A percentile compares a stretch with the other conserved stretches of the same genome.
These are phyloP conservation scores for Gryon sp. DNA, from an alignment of 1,140 invertebrate species.

Conservation along the genomic window DNA sequence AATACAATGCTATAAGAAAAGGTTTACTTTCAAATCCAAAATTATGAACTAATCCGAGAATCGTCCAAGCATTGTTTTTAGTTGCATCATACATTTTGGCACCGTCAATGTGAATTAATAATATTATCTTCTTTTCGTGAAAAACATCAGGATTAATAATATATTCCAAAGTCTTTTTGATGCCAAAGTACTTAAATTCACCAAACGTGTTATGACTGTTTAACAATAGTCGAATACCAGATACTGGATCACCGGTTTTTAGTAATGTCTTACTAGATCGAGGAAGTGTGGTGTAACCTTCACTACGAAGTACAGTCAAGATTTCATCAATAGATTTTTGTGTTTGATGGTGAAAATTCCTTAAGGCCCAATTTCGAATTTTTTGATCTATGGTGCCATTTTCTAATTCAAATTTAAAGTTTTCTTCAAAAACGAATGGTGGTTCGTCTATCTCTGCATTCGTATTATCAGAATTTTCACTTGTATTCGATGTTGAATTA, in stretches of 20 bases:
- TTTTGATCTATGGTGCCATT: constrained; percentile 15
- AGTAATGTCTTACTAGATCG: no score
- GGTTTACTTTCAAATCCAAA: neutral
- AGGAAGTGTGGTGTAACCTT: no score
- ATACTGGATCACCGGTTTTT: no score
- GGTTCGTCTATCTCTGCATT: no score
- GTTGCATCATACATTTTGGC: neutral
- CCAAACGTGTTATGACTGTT: no score
- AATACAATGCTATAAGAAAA: neutral
- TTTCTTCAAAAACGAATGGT: neutral
- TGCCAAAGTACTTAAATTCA: neutral
- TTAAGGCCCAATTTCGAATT: constrained; percentile 3
- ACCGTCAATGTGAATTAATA: neutral
- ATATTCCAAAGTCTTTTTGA: neutral
- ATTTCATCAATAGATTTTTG: no score
- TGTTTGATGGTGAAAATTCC: no score
- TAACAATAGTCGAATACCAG: no score
- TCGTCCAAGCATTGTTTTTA: neutral
- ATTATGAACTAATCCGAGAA: neutral
- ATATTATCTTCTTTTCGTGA: neutral
- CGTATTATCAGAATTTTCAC: no score
- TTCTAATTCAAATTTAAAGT: neutral
- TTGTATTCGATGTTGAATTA: no score
- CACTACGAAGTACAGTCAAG: no score
- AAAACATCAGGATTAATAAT: neutral